phyloP scores from a whole-genome alignment of 2,888 invertebrate species.

The Callyntrura guangdongensis region DNA sequence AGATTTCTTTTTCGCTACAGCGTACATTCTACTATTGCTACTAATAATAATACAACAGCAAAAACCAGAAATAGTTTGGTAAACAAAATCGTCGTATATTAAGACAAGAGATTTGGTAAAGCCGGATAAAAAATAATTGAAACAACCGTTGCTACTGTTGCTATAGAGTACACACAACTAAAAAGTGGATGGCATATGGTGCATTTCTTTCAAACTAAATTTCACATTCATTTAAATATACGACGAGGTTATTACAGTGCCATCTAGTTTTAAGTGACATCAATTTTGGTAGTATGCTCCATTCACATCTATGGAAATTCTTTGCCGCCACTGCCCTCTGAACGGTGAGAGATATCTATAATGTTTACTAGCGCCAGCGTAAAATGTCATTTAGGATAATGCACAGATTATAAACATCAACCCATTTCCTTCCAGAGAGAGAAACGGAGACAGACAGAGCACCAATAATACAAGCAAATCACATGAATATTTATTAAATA shows the following conservation, averaged over 20 bases:
- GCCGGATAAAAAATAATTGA: slow-evolving; percentile 10
- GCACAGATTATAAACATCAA: background rate
- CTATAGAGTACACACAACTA: background rate
- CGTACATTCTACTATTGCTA: too few relatives aligned
- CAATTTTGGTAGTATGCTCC: too few relatives aligned
- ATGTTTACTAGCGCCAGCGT: too few relatives aligned
- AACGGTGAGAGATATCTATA: too few relatives aligned
- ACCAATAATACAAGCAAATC: background rate
- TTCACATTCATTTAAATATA: background rate
- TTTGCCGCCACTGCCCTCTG: background rate
- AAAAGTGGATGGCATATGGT: too few relatives aligned
- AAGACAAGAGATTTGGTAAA: slow-evolving; percentile 2
- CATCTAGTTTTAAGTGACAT: slow-evolving; percentile 10
- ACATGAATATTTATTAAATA: slow-evolving; percentile 45
- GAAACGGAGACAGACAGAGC: background rate
- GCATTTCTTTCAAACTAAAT: background rate
- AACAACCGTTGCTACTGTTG: slow-evolving; percentile 15
- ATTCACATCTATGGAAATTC: too few relatives aligned
- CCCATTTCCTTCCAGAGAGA: slow-evolving; percentile 26
- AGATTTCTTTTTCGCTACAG: slow-evolving; percentile 12
- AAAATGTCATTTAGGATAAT: background rate
- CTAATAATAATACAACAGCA: too few relatives aligned
- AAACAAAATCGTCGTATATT: background rate
- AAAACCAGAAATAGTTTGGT: background rate
- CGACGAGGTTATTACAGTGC: background rate